phyloP scores from a whole-genome alignment of 2,888 invertebrate genomes.

The Tachystola acroxantha region DNA sequence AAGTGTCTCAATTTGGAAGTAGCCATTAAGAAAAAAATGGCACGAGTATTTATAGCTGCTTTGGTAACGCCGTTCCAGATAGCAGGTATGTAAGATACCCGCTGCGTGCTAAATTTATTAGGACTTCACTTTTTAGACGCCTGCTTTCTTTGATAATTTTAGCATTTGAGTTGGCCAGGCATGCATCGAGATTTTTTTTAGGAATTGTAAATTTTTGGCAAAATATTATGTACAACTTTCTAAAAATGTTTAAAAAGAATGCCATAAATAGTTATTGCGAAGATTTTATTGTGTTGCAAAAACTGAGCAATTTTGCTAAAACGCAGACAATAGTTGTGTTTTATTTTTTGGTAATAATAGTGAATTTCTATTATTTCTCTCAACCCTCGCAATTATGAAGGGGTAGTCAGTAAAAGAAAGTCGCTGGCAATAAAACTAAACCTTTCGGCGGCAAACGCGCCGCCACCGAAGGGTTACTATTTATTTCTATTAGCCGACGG shows the following conservation, averaged over 20 bases:
- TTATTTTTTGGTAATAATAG: constrained; percentile 40
- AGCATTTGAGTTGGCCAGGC: too few species aligned
- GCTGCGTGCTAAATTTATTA: constrained; percentile 56
- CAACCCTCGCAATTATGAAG: constrained; percentile 66
- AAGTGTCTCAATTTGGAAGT: constrained; percentile 61
- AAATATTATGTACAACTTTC: background rate
- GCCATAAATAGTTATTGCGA: constrained; percentile 4
- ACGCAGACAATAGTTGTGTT: constrained; percentile 33
- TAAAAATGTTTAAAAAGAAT: background rate
- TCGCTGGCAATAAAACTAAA: constrained; percentile 69
- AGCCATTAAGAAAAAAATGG: constrained; percentile 33
- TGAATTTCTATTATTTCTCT: constrained; percentile 46
- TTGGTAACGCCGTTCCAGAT: constrained; percentile 42
- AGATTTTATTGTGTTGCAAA: constrained; percentile 9
- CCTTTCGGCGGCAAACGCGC: constrained; percentile 66
- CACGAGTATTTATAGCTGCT: constrained; percentile 32
- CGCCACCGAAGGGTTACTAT: constrained; percentile 71
- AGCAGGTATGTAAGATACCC: constrained; percentile 42
- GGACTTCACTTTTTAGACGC: background rate
- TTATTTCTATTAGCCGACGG: constrained; percentile 64
- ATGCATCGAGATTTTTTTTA: too few species aligned
- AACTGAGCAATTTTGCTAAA: constrained; percentile 29
- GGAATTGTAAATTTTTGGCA: too few species aligned
- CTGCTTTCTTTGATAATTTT: background rate
- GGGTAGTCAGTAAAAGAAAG: constrained; percentile 67